These are phyloP conservation scores for Lathronympha strigana DNA, from an alignment of 2,888 invertebrate genomes.

Conservation along the genomic window DNA sequence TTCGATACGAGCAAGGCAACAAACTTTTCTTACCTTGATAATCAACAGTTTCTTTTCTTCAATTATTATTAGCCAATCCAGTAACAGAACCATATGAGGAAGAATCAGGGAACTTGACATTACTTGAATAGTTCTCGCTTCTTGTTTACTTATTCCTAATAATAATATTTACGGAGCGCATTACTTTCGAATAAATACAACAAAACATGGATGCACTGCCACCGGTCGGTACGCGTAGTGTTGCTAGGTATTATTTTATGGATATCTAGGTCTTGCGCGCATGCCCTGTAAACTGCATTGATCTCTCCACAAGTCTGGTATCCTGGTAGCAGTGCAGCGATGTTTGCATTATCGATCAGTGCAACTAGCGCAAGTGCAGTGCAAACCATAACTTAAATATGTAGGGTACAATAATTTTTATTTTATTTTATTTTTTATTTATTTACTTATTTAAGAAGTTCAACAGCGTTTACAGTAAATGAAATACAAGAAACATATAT, in stretches of 20 bases:
- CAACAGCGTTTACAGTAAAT: too few relatives aligned
- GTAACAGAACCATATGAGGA: neutral
- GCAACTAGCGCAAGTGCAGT: slow-evolving; percentile 16
- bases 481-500: too few relatives aligned
- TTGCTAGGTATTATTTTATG: slow-evolving; percentile 14
- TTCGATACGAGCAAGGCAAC: neutral
- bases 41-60: neutral
- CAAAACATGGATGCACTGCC: too few relatives aligned
- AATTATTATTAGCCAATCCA: neutral
- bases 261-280: slow-evolving; percentile 31
- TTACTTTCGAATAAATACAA: too few relatives aligned
- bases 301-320: slow-evolving; percentile 12
- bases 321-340: slow-evolving; percentile 31
- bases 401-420: too few relatives aligned
- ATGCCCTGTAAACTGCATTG: slow-evolving; percentile 27
- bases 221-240: slow-evolving; percentile 3
- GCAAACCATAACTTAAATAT: neutral
- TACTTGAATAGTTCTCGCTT: neutral
- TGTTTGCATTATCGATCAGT: slow-evolving; percentile 27
- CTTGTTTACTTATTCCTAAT: neutral
- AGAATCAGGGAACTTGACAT: neutral
- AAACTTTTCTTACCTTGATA: slow-evolving; percentile 14
- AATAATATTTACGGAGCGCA: neutral
- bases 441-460: too few relatives aligned
- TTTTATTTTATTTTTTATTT: too few relatives aligned